Evolutionary conservation across 1,140 invertebrate species (phyloP), one percentile per base, ranked within the genome.

Genomic region (Drosophila ogumai): DNA sequence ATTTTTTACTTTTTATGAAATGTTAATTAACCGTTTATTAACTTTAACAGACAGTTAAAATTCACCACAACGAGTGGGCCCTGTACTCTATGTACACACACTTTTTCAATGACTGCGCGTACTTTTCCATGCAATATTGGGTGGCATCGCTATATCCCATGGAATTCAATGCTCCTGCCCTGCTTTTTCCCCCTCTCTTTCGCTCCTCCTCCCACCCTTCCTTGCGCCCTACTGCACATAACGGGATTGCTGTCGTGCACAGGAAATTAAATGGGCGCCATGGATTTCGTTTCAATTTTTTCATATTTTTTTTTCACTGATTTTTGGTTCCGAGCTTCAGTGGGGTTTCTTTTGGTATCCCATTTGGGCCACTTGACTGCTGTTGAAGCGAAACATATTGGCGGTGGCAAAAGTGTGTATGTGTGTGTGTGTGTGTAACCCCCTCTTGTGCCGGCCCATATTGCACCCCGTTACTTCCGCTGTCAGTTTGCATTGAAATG

Each of bases 231-330:
- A 38, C n/a, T 46, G 59, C 28, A 50, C 40, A 46, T 38, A 65
- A 65, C 50, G 41, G 28, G 31, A 46, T 44, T 43, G 36, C 59
- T 82, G 80, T 72, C 79, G 76, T 75, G 79, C 55, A 67, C 84
- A 80, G 84, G 84, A 87, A 87, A 87, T 87, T 87, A 82, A 87
- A 87, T 84, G 73, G 77, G 77, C 73, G 50, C 80, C 78, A 77
- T 69, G 63, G 75, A 77, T 54, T 77, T 76, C 60, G 61, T 75
- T 75, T 81, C 46, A 63, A 56, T 75, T 84, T 79, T 46, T 22
- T 19, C 8, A 1, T 10, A 10, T 46, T 38, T 38, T 36, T 34
- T 47, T 32, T 54, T n/a, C 19, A 9, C 19, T 31, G 17, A 55
- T 40, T 56, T 69, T 67, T 41, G 19, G 47, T 17, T 44, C 32